Evolutionary conservation across 37 sponge, comb jelly and placozoan species (phyloP).

Genomic region (Diacarnus erythraeanus): DNA sequence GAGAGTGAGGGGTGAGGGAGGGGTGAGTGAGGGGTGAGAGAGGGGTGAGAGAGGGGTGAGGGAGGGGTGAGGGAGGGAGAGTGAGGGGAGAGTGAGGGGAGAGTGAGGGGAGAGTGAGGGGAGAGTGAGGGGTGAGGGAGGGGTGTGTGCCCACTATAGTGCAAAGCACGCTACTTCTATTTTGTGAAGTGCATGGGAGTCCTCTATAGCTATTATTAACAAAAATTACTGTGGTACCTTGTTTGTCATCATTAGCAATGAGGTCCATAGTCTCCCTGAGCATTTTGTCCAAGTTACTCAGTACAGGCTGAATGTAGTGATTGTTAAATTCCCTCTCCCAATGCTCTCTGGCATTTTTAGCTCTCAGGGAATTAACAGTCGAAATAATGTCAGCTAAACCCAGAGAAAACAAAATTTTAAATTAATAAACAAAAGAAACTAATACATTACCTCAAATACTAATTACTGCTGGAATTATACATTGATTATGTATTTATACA

Average conservation of each 20-base stretch:
- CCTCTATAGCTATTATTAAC: background rate
- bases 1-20: too few relatives aligned
- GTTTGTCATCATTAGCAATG: conserved; percentile 51
- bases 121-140: too few relatives aligned
- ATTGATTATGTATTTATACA: too few relatives aligned
- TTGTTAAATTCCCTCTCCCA: conserved; percentile 53
- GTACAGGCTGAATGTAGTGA: conserved; percentile 50
- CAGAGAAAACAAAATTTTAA: background rate
- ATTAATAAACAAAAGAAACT: background rate
- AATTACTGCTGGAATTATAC: background rate
- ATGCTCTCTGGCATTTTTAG: conserved; percentile 18
- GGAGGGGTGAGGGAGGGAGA: too few relatives aligned
- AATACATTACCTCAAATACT: background rate
- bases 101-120: too few relatives aligned
- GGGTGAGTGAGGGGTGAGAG: too few relatives aligned
- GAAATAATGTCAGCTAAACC: background rate
- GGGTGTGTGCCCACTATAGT: too few relatives aligned
- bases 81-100: too few relatives aligned
- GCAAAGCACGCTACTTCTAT: too few relatives aligned
- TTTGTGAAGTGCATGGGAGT: background rate
- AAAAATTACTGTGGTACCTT: conserved; percentile 62
- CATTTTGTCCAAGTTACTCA: conserved; percentile 15
- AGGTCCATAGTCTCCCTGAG: conserved; percentile 22
- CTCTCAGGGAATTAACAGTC: conserved; percentile 3
- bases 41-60: too few relatives aligned